Conservation (phyloP, 2,888 invertebrate genomes). For the Ferdinandea cuprea region DNA sequence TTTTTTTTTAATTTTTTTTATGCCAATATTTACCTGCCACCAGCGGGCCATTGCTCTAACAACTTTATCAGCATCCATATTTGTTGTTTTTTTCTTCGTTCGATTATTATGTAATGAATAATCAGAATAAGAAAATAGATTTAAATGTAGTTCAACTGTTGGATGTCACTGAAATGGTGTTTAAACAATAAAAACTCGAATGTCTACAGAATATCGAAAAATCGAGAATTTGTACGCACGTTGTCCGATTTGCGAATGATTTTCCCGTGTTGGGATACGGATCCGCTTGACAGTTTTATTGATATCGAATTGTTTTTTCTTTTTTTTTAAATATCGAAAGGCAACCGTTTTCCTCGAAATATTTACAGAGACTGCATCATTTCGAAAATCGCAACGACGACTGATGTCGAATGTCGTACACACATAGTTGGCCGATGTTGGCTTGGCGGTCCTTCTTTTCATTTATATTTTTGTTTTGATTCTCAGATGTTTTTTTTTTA, state of each 20-base stretch:
- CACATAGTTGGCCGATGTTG: constrained; percentile 24
- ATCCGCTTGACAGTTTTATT: constrained; percentile 13
- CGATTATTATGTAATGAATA: constrained; percentile 77
- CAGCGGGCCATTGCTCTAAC: constrained; percentile 83
- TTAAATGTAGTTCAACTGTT: not conserved
- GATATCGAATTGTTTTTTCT: constrained; percentile 6
- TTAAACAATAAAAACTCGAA: too few relatives aligned
- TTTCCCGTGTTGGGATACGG: constrained; percentile 22
- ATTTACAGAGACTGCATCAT: constrained; percentile 66
- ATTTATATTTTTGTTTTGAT: constrained; percentile 69
- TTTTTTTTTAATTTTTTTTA: not conserved
- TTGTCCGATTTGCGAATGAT: not conserved
- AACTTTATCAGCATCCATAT: constrained; percentile 82
- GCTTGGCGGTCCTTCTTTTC: constrained; percentile 41
- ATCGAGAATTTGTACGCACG: not conserved
- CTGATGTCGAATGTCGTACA: constrained; percentile 34
- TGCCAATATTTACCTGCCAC: constrained; percentile 82
- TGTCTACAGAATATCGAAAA: constrained; percentile 11
- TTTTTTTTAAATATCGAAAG: constrained; percentile 20
- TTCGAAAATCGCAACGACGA: constrained; percentile 62
- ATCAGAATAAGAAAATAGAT: constrained; percentile 16
- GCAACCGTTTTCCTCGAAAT: constrained; percentile 68
- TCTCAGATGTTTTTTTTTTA: constrained; percentile 10
- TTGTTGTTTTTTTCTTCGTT: constrained; percentile 26
- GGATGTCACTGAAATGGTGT: constrained; percentile 52